Evolutionary conservation across 2,888 invertebrate species (phyloP), one percentile per base, ranked within the genome.

Genomic region (Pasiphila rectangulata): DNA sequence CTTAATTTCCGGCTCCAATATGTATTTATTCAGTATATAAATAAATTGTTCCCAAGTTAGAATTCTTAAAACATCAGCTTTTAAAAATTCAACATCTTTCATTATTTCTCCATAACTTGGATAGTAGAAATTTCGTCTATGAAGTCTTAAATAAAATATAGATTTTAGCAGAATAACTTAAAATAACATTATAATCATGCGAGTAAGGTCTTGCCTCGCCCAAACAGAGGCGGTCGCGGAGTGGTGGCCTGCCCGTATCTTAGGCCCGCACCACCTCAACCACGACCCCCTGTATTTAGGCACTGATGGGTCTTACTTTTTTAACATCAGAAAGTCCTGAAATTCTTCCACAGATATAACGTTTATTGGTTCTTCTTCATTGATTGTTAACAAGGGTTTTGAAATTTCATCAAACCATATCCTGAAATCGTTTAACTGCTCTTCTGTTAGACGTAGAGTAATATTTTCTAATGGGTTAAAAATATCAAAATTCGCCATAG

Each of bases 91-190:
- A 2, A 65, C 75, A 59, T 74, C 69, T 6, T 6, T 61, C 83
- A 87, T 85, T 36, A 87, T 70, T 64, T 83, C 80, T 9, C 58
- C 71, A 63, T 84, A 86, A 19, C 54, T 69, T 13, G 87, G 87
- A 44, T 83, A 83, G 17, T 69, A 60, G 58, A 79, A 86, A 61
- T 59, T 64, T 69, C 87, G 70, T 67, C 73, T 75, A 62, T 85
- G 86, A 56, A 70, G 80, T 59, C 87, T 87, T 54, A 21, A 56
- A 66, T 4, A 2, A 4, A 5, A 21, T 5, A 21, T 21, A n/a
- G n/a, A n/a, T 2, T 5, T 2, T 21, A 21, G 4, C 2, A 5
- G 7, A 21, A 21, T 21, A 7, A 5, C 21, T 6, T 7, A 5
- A 21, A 3, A 6, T 5, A 21, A 6, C 21, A 21, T 21, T 21